A percentile compares a stretch with the other conserved stretches of the same genome.
These are phyloP conservation scores for Chroicocephalus ridibundus DNA, from an alignment of 2,113 vertebrate genomes.

Conservation along the genomic window DNA sequence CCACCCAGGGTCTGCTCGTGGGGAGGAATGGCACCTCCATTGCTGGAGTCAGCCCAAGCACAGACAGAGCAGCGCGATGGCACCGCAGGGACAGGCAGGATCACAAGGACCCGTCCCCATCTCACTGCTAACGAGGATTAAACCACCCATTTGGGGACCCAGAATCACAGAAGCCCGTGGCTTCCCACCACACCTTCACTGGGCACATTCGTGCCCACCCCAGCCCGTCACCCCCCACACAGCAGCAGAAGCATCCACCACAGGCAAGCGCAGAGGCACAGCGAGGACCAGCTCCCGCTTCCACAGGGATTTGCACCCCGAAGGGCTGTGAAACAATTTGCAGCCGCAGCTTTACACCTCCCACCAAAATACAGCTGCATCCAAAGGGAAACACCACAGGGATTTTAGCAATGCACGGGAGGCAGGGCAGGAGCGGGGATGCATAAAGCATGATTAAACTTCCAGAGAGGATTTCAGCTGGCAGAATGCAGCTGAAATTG, in stretches of 20 bases:
- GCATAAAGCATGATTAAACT: not conserved
- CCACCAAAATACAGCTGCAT: not conserved
- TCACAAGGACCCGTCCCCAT: fast-evolving
- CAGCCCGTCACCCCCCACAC: fast-evolving
- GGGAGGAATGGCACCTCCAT: not conserved
- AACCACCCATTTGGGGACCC: not conserved
- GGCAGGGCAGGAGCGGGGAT: not conserved
- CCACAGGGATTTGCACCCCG: not conserved
- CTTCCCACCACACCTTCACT: not conserved
- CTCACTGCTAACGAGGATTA: fast-evolving
- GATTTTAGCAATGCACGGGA: not conserved
- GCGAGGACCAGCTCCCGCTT: not conserved
- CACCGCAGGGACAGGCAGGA: not conserved
- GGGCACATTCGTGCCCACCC: fast-evolving
- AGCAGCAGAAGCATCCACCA: not conserved
- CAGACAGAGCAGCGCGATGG: not conserved
- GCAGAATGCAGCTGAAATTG: not conserved
- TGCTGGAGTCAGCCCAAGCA: not conserved
- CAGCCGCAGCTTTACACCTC: not conserved
- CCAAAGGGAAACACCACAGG: not conserved
- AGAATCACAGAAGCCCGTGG: not conserved
- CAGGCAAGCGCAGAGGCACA: not conserved
- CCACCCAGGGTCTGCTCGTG: fast-evolving
- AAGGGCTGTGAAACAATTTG: not conserved
- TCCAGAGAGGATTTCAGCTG: not conserved